phyloP scores from a whole-genome alignment of 2,888 invertebrate species.

The Eupithecia dodoneata region DNA sequence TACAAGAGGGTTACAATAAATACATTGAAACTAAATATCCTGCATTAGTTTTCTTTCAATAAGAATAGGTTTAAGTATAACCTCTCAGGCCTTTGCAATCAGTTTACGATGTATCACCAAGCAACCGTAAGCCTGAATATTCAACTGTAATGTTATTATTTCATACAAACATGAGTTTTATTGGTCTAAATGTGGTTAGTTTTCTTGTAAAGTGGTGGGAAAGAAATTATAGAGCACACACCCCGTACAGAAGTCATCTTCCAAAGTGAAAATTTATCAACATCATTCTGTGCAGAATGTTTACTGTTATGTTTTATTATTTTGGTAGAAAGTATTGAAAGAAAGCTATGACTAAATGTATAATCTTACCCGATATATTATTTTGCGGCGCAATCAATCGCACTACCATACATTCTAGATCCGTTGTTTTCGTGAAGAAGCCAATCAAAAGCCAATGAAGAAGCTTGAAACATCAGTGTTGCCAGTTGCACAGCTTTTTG shows the following conservation, averaged over 20 bases:
- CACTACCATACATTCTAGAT: conserved; percentile 84
- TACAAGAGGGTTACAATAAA: conserved; percentile 20
- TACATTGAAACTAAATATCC: conserved; percentile 51
- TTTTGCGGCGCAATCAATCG: conserved; percentile 86
- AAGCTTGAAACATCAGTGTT: conserved; percentile 76
- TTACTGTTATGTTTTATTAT: conserved; percentile 5
- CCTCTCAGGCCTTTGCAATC: conserved; percentile 54
- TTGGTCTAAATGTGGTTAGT: neutral
- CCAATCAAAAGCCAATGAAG: conserved; percentile 57
- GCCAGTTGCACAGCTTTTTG: neutral
- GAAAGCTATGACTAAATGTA: conserved; percentile 38
- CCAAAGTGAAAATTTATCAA: conserved; percentile 26
- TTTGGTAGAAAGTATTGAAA: conserved; percentile 6
- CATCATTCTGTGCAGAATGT: conserved; percentile 3
- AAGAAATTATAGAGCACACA: conserved; percentile 59
- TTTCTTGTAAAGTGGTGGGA: conserved; percentile 34
- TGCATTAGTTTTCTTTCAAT: conserved; percentile 55
- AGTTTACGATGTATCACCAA: neutral
- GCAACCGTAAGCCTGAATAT: neutral
- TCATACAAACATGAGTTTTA: neutral
- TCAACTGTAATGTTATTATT: neutral
- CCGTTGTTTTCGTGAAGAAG: conserved; percentile 83
- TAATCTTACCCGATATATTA: conserved; percentile 78
- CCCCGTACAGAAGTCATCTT: conserved; percentile 50
- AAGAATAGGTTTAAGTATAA: conserved; percentile 53